Evolutionary conservation across 2,888 invertebrate genomes (phyloP).

Genomic region (Pachliopta kotzebuea): DNA sequence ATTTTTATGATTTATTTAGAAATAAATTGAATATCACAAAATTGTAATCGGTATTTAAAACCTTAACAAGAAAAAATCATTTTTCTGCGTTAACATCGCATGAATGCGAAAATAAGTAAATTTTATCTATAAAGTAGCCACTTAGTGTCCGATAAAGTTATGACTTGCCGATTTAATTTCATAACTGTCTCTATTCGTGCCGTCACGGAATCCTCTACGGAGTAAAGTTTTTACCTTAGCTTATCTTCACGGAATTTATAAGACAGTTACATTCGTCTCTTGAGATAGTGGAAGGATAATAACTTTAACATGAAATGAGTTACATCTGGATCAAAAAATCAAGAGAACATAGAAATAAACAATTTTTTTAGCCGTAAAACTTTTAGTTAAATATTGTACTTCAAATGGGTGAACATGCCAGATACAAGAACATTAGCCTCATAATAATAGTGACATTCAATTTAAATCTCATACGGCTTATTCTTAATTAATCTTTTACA

Average conservation of each 20-base stretch:
- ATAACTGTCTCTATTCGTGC: not conserved
- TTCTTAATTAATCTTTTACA: too few species aligned
- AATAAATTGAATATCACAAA: too few species aligned
- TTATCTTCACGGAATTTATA: not conserved
- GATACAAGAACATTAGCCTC: too few species aligned
- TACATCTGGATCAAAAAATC: not conserved
- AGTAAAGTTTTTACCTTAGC: not conserved
- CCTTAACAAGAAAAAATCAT: not conserved
- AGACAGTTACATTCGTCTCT: not conserved
- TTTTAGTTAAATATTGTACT: too few species aligned
- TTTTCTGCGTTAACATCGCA: not conserved
- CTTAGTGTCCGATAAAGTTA: not conserved
- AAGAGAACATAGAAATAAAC: not conserved
- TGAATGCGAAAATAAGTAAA: not conserved
- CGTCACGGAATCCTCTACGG: not conserved
- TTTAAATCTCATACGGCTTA: too few species aligned
- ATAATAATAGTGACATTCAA: too few species aligned
- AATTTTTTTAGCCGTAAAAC: too few species aligned
- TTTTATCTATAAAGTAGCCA: not conserved
- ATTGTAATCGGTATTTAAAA: too few species aligned
- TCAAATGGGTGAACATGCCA: too few species aligned
- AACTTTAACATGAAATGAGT: not conserved
- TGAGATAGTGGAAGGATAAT: not conserved
- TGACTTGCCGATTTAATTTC: not conserved
- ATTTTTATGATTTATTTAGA: too few species aligned